Base-by-base conservation (phyloP, 2,113 vertebrate genomes). In the Callospermophilus lateralis region DNA sequence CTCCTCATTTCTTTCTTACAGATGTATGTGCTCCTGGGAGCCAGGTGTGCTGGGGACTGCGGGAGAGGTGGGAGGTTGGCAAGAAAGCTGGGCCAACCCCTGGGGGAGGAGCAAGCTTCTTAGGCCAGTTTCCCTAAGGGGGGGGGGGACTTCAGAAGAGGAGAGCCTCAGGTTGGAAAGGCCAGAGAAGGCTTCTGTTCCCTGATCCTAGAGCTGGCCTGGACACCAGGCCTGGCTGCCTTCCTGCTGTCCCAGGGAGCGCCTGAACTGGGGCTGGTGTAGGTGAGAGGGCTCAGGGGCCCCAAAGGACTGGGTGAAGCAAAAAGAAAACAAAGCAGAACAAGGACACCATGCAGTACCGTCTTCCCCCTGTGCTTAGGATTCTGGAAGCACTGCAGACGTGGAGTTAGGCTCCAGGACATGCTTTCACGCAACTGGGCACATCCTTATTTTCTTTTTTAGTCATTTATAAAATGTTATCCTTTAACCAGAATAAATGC, bases 241-340 rank as follows among this genome's bases (percentile, higher is more conserved):
- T 3, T 1, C 15, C 0, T 15, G n/a, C 8, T 0, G 0, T 61
- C 37, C n/a, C 5, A 22, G 42, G 53, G 20, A 5, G 7, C 8
- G 15, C 10, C 12, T 15, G 16, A 51, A 34, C 58, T 8, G 4
- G 20, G 1, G 15, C 45, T 8, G 61, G 12, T 32, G 39, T 30
- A 6, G 4, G 28, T 0, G 16, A 76, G 30, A 17, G 61, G 34
- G 8, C 5, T 4, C 8, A 10, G 28, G 3, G n/a, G 17, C 30
- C 4, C 5, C 8, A 4, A 11, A 45, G 45, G 45, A 45, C 45
- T 0, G 1, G 1, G 24, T 7, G 28, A 42, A 42, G 16, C 37
- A n/a, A 6, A 4, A 6, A 15, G 3, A 63, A 65, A 70, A 4
- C 65, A 17, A 8, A 34, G 39, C 58, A n/a, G 24, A 37, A 28